Base-by-base conservation (phyloP, 2,113 vertebrate species). In the Oncorhynchus clarkii region DNA sequence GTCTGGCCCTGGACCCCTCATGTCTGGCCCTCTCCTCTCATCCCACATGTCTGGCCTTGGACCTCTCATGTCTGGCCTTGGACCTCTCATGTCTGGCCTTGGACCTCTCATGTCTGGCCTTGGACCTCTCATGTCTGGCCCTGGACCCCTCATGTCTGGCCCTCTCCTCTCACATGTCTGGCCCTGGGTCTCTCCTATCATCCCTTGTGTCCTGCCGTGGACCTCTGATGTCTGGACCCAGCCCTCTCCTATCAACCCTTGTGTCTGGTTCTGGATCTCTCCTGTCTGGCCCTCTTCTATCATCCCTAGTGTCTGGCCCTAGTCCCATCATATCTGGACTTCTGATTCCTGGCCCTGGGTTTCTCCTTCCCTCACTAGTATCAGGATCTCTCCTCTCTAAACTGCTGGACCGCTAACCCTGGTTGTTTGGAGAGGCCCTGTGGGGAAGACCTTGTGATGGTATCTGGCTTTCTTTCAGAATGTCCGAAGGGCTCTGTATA, bases 401-500 rank as follows among this genome's bases (percentile, higher is more conserved):
- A 57, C 3, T 75, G 69, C 24, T 77, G 49, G 71, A 80, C 75
- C 85, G 84, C 7, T 85, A 11, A 85, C 88, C 88, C 48, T 79
- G 89, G 80, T 88, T 89, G 8, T 92, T 89, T 83, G 90, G 91
- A 81, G 89, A 90, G 72, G 91, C 89, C 68, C 89, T 92, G 49
- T 92, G 80, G 73, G 91, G 89, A 62, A 90, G 91, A 89, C 91
- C 90, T 84, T 89, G 81, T 78, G 82, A 81, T 22, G 89, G 89
- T 5, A 87, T 87, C 67, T 92, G 89, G 78, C 86, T 84, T 86
- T 85, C 87, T 83, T 89, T 87, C 3, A 92, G 59, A 69, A 24
- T 22, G n/a, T 62, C 67, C 7, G 2, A 20, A 31, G 27, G 29
- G 31, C 67, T 39, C 31, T 68, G 68, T n/a, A 7, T 39, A 88